These are phyloP conservation scores for Dichetophora obliterata DNA, from an alignment of 2,888 invertebrate species.

Conservation along the genomic window DNA sequence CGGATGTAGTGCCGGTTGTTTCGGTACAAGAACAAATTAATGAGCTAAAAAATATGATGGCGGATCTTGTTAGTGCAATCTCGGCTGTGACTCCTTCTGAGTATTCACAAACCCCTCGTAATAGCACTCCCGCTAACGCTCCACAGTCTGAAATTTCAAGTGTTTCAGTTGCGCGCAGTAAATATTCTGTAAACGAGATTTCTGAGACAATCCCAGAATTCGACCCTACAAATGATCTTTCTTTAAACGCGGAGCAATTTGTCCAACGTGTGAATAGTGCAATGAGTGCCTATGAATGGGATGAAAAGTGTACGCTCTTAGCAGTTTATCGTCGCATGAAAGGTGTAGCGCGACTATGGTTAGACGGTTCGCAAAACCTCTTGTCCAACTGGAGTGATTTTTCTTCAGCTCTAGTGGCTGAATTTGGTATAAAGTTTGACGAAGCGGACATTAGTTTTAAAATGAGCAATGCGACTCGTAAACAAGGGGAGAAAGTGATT, in stretches of 20 bases:
- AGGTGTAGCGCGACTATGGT: background rate
- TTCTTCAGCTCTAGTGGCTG: background rate
- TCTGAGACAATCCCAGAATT: constrained; percentile 34
- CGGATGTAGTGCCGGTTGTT: background rate
- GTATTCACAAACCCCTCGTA: too few relatives aligned
- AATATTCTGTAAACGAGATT: constrained; percentile 37
- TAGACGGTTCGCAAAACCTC: background rate
- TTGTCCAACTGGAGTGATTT: background rate
- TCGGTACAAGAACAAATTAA: background rate
- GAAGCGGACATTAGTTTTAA: background rate
- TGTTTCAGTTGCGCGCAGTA: too few relatives aligned
- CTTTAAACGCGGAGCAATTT: constrained; percentile 39
- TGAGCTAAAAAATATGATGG: background rate
- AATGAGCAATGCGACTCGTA: background rate
- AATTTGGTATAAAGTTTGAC: background rate
- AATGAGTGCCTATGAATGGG: constrained; percentile 28
- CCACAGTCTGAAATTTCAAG: background rate
- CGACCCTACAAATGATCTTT: too few relatives aligned
- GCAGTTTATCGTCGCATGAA: background rate
- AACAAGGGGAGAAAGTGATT: background rate
- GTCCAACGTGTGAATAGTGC: constrained; percentile 23
- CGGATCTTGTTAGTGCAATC: background rate
- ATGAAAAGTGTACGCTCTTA: constrained; percentile 27
- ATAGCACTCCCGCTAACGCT: too few relatives aligned
- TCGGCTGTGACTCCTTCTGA: too few relatives aligned